Conservation (phyloP, 2,113 vertebrate genomes). For the Pterocles orientalis region DNA sequence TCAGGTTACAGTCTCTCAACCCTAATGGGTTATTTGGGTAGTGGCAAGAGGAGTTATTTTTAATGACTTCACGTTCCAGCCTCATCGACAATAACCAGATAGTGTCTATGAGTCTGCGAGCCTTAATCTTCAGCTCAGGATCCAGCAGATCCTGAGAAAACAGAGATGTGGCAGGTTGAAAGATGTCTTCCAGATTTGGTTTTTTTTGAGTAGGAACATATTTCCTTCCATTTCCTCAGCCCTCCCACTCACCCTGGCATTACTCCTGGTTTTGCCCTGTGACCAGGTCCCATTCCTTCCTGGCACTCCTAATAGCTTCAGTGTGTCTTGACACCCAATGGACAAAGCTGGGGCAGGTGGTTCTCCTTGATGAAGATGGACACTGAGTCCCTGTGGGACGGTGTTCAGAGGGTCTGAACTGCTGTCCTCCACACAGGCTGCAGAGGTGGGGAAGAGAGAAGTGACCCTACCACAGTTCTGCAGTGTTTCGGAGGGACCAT, state of each 20-base stretch:
- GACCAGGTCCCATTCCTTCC: background rate
- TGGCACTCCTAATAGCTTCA: background rate
- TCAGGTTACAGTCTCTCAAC: background rate
- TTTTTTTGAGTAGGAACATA: background rate
- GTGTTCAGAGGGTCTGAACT: background rate
- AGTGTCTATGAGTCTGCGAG: background rate
- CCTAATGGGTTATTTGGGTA: background rate
- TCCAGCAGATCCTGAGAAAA: background rate
- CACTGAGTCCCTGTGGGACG: background rate
- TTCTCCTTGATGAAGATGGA: background rate
- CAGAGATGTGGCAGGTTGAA: background rate
- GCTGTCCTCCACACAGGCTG: background rate
- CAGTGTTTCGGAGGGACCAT: background rate
- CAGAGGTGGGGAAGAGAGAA: background rate
- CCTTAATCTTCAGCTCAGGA: background rate
- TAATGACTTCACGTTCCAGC: background rate
- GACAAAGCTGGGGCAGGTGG: background rate
- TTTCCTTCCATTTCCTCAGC: background rate
- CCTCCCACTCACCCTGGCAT: background rate
- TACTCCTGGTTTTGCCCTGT: background rate
- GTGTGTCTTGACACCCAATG: background rate
- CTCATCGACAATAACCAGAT: background rate
- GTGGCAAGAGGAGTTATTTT: slow-evolving; percentile 19
- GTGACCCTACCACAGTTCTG: background rate
- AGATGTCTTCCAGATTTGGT: background rate